phyloP scores from a whole-genome alignment of 2,888 invertebrate genomes.

The Sarcophaga caerulescens region DNA sequence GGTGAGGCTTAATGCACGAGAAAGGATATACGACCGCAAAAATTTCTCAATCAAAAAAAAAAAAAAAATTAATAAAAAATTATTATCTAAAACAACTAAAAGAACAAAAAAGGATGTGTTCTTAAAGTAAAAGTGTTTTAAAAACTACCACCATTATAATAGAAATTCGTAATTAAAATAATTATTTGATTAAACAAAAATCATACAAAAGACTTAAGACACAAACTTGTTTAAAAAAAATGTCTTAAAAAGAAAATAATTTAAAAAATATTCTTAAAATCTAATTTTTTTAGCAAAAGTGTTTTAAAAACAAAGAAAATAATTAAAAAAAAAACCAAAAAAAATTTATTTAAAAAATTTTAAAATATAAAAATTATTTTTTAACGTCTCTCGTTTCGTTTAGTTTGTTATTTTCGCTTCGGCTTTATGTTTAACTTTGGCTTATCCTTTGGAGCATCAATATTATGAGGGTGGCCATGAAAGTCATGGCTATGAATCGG shows the following conservation, averaged over 20 bases:
- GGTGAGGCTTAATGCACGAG: constrained; percentile 73
- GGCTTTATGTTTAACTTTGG: constrained; percentile 78
- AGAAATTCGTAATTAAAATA: background rate
- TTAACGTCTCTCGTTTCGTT: constrained; percentile 29
- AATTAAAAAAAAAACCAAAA: background rate
- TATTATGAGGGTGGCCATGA: constrained; percentile 76
- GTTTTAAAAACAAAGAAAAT: background rate
- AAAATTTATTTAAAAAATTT: background rate
- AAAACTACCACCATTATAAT: constrained; percentile 11
- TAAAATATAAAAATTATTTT: background rate
- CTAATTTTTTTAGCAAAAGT: background rate
- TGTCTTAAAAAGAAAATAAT: background rate
- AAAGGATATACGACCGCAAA: constrained; percentile 23
- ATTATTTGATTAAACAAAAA: background rate
- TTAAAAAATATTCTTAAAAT: background rate
- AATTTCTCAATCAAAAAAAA: background rate
- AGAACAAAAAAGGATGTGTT: background rate
- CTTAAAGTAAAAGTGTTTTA: background rate
- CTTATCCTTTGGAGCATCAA: constrained; percentile 80
- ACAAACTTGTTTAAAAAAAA: constrained; percentile 12
- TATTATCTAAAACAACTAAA: background rate
- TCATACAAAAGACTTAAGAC: constrained; percentile 53
- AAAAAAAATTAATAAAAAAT: background rate
- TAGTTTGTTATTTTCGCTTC: constrained; percentile 81
- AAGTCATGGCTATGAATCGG: constrained; percentile 75